Evolutionary conservation across 2,797 vertebrate genomes (phyloP).

Genomic region (Salmo trutta): DNA sequence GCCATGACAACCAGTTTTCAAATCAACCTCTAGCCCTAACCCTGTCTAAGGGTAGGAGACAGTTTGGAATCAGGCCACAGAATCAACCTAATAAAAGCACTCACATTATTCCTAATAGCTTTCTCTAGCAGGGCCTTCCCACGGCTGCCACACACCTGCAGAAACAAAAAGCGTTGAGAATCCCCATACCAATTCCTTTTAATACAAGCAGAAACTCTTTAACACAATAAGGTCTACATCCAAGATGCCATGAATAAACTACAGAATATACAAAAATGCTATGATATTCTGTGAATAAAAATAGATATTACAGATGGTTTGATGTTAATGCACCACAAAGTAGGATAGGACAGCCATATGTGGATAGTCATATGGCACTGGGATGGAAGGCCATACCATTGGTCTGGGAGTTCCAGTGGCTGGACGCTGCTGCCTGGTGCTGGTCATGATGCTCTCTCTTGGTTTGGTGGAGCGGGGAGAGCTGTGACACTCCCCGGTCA

Average conservation of each 20-base stretch:
- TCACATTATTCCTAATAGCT: conserved; percentile 86
- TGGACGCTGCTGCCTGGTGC: conserved; percentile 36
- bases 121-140: conserved; percentile 87
- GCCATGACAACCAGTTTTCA: no score
- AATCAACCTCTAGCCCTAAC: no score
- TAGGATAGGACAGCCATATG: not conserved
- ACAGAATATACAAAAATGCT: not conserved
- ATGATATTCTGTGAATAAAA: not conserved
- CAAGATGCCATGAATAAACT: not conserved
- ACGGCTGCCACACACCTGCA: conserved; percentile 80
- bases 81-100: conserved; percentile 26
- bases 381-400: conserved; percentile 44
- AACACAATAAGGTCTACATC: not conserved
- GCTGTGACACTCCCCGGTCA: conserved; percentile 23
- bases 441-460: conserved; percentile 23
- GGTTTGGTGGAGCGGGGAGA: conserved; percentile 13
- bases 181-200: not conserved
- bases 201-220: not conserved
- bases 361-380: not conserved
- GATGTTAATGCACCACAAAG: not conserved
- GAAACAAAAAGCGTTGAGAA: not conserved
- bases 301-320: not conserved
- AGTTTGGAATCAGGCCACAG: not conserved
- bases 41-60: no score
- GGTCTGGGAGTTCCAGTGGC: conserved; percentile 61